Evolutionary conservation across 1,140 invertebrate species (phyloP).

Genomic region (Lasioglossum albipes): DNA sequence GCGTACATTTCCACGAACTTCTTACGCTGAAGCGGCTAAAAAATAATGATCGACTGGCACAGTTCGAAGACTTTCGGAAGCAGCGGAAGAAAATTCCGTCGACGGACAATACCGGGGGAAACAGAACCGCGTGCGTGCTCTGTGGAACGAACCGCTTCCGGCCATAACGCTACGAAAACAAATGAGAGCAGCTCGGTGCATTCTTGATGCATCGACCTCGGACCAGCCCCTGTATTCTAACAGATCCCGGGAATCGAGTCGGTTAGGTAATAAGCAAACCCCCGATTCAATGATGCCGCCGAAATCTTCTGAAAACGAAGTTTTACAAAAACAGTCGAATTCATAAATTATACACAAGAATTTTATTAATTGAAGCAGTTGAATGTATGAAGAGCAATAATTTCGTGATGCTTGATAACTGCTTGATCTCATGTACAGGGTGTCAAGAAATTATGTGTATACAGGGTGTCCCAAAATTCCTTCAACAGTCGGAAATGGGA

Average conservation of each 20-base stretch:
- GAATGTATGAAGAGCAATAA: too few species aligned
- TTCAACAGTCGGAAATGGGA: too few species aligned
- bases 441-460: too few species aligned
- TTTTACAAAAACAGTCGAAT: too few species aligned
- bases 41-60: not conserved
- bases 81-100: not conserved
- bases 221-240: not conserved
- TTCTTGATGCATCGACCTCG: not conserved
- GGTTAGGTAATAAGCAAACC: constrained; percentile 22
- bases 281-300: not conserved
- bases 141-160: not conserved
- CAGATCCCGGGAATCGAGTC: not conserved
- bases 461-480: too few species aligned
- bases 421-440: too few species aligned
- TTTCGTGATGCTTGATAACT: too few species aligned
- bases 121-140: not conserved
- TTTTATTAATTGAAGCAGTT: too few species aligned
- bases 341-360: too few species aligned
- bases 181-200: not conserved
- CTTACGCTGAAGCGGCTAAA: too few species aligned
- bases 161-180: not conserved
- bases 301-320: too few species aligned
- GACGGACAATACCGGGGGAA: not conserved
- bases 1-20: too few species aligned
- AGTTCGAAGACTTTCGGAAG: not conserved